A percentile compares a stretch with the other conserved stretches of the same genome.
Conservation (phyloP, 2,888 invertebrate species). For the Acleris cristana region DNA sequence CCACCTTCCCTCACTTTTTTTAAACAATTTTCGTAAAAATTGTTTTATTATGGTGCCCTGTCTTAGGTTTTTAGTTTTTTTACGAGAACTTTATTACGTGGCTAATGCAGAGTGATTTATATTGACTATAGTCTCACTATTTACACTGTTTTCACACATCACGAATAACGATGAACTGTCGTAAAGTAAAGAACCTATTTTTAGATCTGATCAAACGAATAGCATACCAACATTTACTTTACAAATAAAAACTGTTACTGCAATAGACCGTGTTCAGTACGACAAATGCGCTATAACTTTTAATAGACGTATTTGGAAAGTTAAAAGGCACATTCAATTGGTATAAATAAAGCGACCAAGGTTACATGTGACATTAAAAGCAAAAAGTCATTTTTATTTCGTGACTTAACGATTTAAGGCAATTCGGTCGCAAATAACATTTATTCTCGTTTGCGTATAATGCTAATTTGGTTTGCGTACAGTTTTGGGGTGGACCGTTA, state of each 20-base stretch:
- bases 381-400: slow-evolving; percentile 49
- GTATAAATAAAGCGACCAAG: slow-evolving; percentile 48
- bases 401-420: slow-evolving; percentile 64
- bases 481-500: slow-evolving; percentile 63
- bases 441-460: slow-evolving; percentile 58
- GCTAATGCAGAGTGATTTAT: no score
- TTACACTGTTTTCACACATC: no score
- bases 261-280: slow-evolving; percentile 25
- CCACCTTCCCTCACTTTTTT: no score
- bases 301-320: slow-evolving; percentile 33
- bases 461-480: slow-evolving; percentile 61
- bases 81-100: no score
- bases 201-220: slow-evolving; percentile 12
- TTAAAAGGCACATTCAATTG: slow-evolving; percentile 28
- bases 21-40: no score
- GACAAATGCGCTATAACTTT: slow-evolving; percentile 30
- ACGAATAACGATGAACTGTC: background rate
- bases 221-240: background rate
- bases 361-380: slow-evolving; percentile 57
- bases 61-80: no score
- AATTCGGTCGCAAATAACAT: slow-evolving; percentile 55
- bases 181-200: slow-evolving; percentile 1
- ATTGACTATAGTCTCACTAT: no score
- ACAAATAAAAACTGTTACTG: slow-evolving; percentile 22
- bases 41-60: no score